Percentiles rank a stretch among this genome's conserved stretches.
Conservation (phyloP, 2,797 vertebrate genomes). For the Rhabdomys pumilio region DNA sequence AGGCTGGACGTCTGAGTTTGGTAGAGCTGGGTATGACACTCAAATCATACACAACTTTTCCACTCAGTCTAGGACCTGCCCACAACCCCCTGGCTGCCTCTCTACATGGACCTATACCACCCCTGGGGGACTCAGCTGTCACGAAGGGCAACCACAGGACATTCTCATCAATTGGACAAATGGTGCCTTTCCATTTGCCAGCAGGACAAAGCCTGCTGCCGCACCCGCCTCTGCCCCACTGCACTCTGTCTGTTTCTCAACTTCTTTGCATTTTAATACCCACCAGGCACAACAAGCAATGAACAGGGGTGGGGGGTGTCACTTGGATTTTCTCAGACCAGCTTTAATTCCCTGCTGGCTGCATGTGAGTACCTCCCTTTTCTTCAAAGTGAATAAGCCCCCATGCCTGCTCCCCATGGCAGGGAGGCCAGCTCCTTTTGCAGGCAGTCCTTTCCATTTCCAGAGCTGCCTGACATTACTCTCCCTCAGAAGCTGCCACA, state of each 20-base stretch:
- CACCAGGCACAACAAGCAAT: neutral
- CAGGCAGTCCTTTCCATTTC: neutral
- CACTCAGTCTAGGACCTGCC: neutral
- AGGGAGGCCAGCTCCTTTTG: neutral
- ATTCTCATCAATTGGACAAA: neutral
- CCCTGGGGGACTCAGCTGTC: neutral
- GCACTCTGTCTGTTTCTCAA: neutral
- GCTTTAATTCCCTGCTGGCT: slow-evolving; percentile 5
- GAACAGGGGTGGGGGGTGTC: neutral
- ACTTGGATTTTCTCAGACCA: slow-evolving; percentile 48
- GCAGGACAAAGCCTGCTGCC: neutral
- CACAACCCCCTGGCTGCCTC: neutral
- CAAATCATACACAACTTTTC: neutral
- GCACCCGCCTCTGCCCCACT: neutral
- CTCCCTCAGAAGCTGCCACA: slow-evolving; percentile 46
- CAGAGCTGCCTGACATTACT: neutral
- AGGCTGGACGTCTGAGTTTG: slow-evolving; percentile 20
- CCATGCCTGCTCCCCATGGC: neutral
- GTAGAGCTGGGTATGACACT: neutral
- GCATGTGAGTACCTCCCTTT: slow-evolving; percentile 19
- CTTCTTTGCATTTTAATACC: slow-evolving; percentile 65
- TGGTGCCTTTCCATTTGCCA: neutral
- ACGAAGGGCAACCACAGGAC: neutral
- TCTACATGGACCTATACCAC: neutral
- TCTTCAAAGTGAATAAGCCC: slow-evolving; percentile 19